Conservation (phyloP, 2,888 invertebrate genomes). For the Caenorhabditis parvicauda region DNA sequence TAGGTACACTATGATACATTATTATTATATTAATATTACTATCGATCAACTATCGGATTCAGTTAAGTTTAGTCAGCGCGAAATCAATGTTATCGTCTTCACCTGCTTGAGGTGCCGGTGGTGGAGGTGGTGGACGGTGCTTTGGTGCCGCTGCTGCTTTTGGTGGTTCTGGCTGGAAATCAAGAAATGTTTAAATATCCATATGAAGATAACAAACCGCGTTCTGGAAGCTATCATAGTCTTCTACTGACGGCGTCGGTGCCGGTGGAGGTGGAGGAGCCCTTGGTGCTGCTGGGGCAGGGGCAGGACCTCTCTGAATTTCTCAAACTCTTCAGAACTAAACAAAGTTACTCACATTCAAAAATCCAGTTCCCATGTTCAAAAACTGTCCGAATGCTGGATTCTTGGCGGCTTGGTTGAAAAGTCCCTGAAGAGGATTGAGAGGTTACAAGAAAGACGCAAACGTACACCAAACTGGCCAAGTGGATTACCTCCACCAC, state of each 20-base stretch:
- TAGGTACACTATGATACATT: too few species aligned
- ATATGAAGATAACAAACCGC: too few species aligned
- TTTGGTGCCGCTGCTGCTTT: conserved; percentile 6
- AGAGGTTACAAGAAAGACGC: neutral
- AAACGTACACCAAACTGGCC: neutral
- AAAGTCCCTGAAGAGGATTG: conserved; percentile 30
- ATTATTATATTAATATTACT: too few species aligned
- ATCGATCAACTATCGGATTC: too few species aligned
- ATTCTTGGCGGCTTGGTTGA: conserved; percentile 28
- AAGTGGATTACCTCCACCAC: conserved; percentile 23
- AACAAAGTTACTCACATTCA: conserved; percentile 3
- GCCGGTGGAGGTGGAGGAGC: conserved; percentile 2
- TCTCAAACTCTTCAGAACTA: too few species aligned
- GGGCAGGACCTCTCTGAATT: too few species aligned
- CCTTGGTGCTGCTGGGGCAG: conserved; percentile 7
- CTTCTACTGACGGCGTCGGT: conserved; percentile 19
- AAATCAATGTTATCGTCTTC: conserved; percentile 28
- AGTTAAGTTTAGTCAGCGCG: conserved; percentile 21
- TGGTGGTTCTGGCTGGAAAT: neutral
- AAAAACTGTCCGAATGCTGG: conserved; percentile 24
- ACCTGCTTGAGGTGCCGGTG: conserved; percentile 19
- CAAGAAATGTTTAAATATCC: neutral
- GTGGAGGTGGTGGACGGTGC: conserved; percentile 3
- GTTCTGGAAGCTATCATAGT: conserved; percentile 21
- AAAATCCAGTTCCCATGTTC: conserved; percentile 10